These are phyloP conservation scores for Cyprinus carpio DNA, from an alignment of 2,113 vertebrate genomes.

Conservation along the genomic window DNA sequence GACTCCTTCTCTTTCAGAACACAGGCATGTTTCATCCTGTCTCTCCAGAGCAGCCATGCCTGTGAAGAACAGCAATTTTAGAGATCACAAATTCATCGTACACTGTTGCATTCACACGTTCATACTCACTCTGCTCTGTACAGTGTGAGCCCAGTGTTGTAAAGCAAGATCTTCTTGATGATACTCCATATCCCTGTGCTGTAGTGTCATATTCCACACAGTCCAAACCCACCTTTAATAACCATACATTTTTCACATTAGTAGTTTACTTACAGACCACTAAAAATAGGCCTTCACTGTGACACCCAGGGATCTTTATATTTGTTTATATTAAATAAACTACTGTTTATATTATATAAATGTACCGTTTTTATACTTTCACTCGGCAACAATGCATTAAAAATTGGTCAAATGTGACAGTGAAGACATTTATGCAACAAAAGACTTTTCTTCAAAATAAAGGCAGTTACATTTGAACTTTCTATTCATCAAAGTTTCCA, in stretches of 20 bases:
- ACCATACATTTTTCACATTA: not conserved
- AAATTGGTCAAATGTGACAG: not conserved
- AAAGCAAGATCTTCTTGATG: constrained; percentile 70
- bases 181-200: constrained; percentile 41
- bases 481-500: not conserved
- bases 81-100: not conserved
- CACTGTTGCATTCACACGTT: not conserved
- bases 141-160: constrained; percentile 70
- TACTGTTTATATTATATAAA: no score
- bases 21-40: constrained; percentile 61
- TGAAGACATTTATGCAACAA: not conserved
- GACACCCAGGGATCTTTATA: not conserved
- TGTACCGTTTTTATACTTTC: not conserved
- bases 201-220: constrained; percentile 74
- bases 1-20: constrained; percentile 67
- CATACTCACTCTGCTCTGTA: constrained; percentile 79
- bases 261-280: not conserved
- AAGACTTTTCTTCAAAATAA: not conserved
- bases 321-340: not conserved
- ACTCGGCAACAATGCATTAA: not conserved
- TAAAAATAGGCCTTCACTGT: not conserved
- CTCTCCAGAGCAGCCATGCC: constrained; percentile 83
- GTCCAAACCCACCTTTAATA: constrained; percentile 77
- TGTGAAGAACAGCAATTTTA: constrained; percentile 62
- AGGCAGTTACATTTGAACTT: not conserved